These are phyloP conservation scores for Coelopa pilipes DNA, from an alignment of 2,888 invertebrate species.

Conservation along the genomic window DNA sequence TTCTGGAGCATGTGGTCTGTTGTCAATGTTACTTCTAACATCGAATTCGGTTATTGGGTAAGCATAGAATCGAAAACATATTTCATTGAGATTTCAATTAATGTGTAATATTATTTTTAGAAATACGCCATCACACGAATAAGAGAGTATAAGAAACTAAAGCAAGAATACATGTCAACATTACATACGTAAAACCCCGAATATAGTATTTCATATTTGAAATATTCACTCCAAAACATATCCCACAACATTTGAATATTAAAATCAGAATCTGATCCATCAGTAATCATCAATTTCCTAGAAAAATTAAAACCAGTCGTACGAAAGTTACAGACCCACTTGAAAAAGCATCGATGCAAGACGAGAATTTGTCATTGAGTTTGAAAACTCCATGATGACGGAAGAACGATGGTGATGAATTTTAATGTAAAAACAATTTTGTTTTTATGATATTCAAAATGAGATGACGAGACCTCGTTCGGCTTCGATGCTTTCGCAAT, in stretches of 20 bases:
- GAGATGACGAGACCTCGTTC: too few relatives aligned
- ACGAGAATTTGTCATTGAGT: too few relatives aligned
- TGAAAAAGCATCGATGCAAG: too few relatives aligned
- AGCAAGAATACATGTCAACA: constrained; percentile 48
- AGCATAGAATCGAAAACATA: constrained; percentile 60
- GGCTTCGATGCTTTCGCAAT: too few relatives aligned
- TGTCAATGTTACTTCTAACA: constrained; percentile 87
- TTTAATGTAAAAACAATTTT: too few relatives aligned
- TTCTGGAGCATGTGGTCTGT: constrained; percentile 96
- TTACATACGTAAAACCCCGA: neutral
- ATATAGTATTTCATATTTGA: neutral
- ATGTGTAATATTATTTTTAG: constrained; percentile 45
- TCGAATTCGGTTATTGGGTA: constrained; percentile 96
- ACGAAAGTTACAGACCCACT: too few relatives aligned
- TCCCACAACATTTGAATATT: neutral
- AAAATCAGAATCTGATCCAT: too few relatives aligned
- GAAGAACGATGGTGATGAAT: too few relatives aligned
- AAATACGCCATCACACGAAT: constrained; percentile 61
- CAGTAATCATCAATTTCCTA: too few relatives aligned
- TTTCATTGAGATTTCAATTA: neutral
- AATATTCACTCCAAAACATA: neutral
- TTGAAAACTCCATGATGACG: too few relatives aligned
- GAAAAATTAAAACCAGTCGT: too few relatives aligned
- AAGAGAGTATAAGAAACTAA: constrained; percentile 58
- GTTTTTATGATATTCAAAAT: too few relatives aligned